Base-by-base conservation (phyloP, 1,140 invertebrate genomes). In the Caenorhabditis brenneri region DNA sequence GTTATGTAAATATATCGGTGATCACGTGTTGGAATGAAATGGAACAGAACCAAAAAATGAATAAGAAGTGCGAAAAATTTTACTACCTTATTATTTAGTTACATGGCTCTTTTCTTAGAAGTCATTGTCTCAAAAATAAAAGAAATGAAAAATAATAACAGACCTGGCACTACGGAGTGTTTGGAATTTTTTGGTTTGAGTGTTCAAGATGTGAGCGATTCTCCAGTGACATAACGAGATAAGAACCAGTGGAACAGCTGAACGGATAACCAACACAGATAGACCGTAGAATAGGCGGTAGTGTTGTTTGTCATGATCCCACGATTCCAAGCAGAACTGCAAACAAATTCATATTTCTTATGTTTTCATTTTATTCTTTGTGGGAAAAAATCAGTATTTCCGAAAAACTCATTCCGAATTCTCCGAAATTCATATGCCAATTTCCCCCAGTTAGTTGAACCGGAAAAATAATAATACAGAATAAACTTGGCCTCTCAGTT, bases 151-250 rank as follows among this genome's bases (percentile, higher is more conserved):
- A 74, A 33, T 24, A 74, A 39, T 2, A 74, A 82, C 39, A 36
- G 9, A 83, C 69, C 48, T 80, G 24, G 65, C 29, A 42, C 39
- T 79, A 33, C 84, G 65, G 31, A 42, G 29, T 31, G 39, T 78
- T 55, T 85, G 55, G 48, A 85, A 81, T 39, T 85, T 85, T 19
- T 85, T 81, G n/a, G 46, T 69, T 16, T 85, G 84, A n/a, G 39
- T 39, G 36, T 78, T 74, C 22, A 87, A 48, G 22, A 86, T 84
- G 10, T 39, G 24, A 2, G 86, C 86, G 4, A 87, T 87, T 74
- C 86, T 65, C 84, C 85, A 87, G 36, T 87, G 86, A 49, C 86
- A 87, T 12, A 87, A 74, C 12, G 84, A 79, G n/a, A 87, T 87
- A 10, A 87, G 53, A 19, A 80, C 36, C 7, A 87, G 58, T 27